Conservation (phyloP, 1,140 invertebrate species). For the Bombus fervidus region DNA sequence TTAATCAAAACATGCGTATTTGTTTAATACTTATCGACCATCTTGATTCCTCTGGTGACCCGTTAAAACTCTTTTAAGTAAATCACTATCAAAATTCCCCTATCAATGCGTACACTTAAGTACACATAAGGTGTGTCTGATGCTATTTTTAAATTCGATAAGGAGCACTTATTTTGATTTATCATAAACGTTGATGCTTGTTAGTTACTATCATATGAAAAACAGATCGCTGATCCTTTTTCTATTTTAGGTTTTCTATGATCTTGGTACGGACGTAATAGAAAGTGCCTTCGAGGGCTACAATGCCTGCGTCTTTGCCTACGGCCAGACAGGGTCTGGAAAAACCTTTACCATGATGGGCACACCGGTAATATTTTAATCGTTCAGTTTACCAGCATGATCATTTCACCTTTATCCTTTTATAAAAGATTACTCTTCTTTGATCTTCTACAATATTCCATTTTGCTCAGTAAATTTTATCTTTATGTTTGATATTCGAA, state of each 20-base stretch:
- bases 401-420: neutral
- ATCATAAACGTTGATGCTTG: neutral
- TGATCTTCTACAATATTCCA: too few species aligned
- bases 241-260: slow-evolving; percentile 88
- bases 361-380: slow-evolving; percentile 84
- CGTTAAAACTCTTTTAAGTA: slow-evolving; percentile 22
- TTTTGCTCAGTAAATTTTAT: neutral
- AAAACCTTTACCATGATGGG: slow-evolving; percentile 99
- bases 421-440: too few species aligned
- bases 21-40: neutral
- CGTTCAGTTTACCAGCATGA: neutral
- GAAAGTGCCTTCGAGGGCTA: slow-evolving; percentile 98
- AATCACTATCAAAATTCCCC: neutral
- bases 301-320: slow-evolving; percentile 98
- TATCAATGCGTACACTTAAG: neutral
- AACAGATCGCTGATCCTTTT: slow-evolving; percentile 26
- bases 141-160: slow-evolving; percentile 13
- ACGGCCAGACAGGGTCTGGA: slow-evolving; percentile 97
- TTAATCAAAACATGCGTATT: neutral
- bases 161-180: slow-evolving; percentile 1
- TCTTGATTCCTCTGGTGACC: neutral
- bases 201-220: neutral
- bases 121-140: neutral
- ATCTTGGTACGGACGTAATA: slow-evolving; percentile 94
- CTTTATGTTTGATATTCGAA: too few species aligned